These are phyloP conservation scores for Eupithecia tripunctaria DNA, from an alignment of 2,888 invertebrate species.

Conservation along the genomic window DNA sequence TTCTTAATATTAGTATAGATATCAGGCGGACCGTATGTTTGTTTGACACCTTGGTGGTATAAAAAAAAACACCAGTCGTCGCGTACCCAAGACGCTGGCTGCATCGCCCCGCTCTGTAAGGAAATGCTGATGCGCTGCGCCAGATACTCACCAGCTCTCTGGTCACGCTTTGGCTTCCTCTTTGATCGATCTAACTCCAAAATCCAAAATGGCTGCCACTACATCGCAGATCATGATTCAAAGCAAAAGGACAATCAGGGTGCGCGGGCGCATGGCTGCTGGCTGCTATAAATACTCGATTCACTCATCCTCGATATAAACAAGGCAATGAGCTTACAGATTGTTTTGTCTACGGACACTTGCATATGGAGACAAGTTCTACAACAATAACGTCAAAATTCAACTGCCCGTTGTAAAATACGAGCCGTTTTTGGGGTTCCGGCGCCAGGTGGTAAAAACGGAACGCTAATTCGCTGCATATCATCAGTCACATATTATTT, in stretches of 20 bases:
- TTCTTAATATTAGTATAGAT: too few relatives aligned
- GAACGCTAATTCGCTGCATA: background rate
- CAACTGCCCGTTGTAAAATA: background rate
- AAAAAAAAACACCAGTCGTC: background rate
- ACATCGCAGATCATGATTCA: background rate
- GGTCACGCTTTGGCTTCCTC: background rate
- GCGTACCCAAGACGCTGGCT: too few relatives aligned
- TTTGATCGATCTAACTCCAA: conserved; percentile 4
- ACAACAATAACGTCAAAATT: background rate
- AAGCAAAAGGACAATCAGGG: conserved; percentile 15
- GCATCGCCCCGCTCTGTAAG: too few relatives aligned
- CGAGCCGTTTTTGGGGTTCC: background rate
- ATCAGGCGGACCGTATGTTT: too few relatives aligned
- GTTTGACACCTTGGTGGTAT: too few relatives aligned
- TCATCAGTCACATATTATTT: background rate
- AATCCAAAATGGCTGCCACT: conserved; percentile 8
- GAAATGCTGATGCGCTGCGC: too few relatives aligned
- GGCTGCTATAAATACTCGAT: conserved; percentile 6
- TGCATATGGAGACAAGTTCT: background rate
- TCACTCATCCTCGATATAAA: conserved; percentile 12
- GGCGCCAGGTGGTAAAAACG: background rate
- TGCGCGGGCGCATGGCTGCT: background rate
- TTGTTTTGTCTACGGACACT: conserved; percentile 1
- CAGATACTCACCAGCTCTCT: too few relatives aligned
- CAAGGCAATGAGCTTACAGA: conserved; percentile 1